Conservation (phyloP, 2,888 invertebrate genomes). For the Blastobasis lacticolella region DNA sequence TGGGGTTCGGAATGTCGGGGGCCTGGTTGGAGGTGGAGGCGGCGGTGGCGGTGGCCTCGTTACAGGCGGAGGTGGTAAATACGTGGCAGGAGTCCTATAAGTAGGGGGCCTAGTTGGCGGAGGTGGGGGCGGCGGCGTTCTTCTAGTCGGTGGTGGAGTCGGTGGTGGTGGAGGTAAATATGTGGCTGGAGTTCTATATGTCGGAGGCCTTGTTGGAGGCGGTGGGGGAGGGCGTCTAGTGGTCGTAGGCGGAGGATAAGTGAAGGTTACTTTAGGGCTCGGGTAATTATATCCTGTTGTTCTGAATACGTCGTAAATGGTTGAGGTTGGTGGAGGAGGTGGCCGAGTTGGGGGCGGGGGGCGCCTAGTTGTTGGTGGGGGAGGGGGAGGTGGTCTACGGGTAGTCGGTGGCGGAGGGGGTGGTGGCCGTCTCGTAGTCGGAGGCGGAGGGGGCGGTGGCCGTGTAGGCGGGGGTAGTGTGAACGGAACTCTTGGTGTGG, state of each 20-base stretch:
- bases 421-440: slow-evolving; percentile 16
- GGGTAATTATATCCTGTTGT: slow-evolving; percentile 46
- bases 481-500: slow-evolving; percentile 24
- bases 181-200: slow-evolving; percentile 5
- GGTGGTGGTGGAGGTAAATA: slow-evolving; percentile 5
- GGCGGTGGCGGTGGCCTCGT: slow-evolving; percentile 9
- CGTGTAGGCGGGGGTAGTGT: slow-evolving; percentile 22
- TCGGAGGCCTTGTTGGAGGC: slow-evolving; percentile 5
- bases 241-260: slow-evolving; percentile 12
- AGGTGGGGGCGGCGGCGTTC: slow-evolving; percentile 13
- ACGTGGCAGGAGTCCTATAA: slow-evolving; percentile 6
- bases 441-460: slow-evolving; percentile 20
- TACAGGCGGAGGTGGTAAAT: slow-evolving; percentile 11
- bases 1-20: slow-evolving; percentile 14
- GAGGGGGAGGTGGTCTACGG: slow-evolving; percentile 16
- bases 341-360: slow-evolving; percentile 10
- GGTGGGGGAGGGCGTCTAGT: slow-evolving; percentile 10
- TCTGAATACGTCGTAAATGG: slow-evolving; percentile 18
- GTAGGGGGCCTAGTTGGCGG: slow-evolving; percentile 12
- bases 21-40: slow-evolving; percentile 6
- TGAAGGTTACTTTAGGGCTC: slow-evolving; percentile 33
- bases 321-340: slow-evolving; percentile 17
- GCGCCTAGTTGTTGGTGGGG: slow-evolving; percentile 14
- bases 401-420: slow-evolving; percentile 21
- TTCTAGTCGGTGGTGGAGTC: slow-evolving; percentile 18